These are phyloP conservation scores for Priocnemis perturbator DNA, from an alignment of 2,888 invertebrate species.

Conservation along the genomic window DNA sequence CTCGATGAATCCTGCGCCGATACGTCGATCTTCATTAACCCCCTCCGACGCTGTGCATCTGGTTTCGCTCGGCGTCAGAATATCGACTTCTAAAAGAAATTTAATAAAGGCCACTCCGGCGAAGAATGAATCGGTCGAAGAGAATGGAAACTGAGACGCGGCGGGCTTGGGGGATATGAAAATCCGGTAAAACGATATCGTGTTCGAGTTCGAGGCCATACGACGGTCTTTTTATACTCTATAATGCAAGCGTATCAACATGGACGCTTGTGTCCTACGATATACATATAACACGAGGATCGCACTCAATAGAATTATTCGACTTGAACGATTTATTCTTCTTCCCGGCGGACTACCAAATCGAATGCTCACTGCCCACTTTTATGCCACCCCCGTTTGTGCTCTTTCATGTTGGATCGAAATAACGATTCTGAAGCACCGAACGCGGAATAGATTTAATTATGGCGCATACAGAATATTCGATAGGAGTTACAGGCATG, in stretches of 20 bases:
- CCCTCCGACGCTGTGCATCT: background rate
- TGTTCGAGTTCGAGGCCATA: too few species aligned
- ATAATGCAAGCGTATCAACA: background rate
- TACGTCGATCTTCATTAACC: slow-evolving; percentile 19
- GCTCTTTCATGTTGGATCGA: too few species aligned
- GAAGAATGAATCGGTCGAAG: slow-evolving; percentile 12
- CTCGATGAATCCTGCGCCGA: background rate
- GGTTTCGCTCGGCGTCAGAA: slow-evolving; percentile 8
- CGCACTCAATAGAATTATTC: background rate
- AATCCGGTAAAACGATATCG: slow-evolving; percentile 8
- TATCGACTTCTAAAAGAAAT: slow-evolving; percentile 20
- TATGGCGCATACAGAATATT: too few species aligned
- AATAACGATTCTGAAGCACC: too few species aligned
- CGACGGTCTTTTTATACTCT: too few species aligned
- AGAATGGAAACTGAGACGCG: slow-evolving; percentile 7
- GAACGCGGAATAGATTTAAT: too few species aligned
- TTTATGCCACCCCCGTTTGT: too few species aligned
- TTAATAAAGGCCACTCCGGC: slow-evolving; percentile 17
- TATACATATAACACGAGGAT: background rate
- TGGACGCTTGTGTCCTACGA: background rate
- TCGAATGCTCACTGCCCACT: too few species aligned
- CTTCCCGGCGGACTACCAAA: too few species aligned
- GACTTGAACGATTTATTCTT: too few species aligned
- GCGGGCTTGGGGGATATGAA: slow-evolving; percentile 18
- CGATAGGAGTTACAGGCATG: too few species aligned